Conservation (phyloP, 2,888 invertebrate species). For the Chrysolina oricalcia region DNA sequence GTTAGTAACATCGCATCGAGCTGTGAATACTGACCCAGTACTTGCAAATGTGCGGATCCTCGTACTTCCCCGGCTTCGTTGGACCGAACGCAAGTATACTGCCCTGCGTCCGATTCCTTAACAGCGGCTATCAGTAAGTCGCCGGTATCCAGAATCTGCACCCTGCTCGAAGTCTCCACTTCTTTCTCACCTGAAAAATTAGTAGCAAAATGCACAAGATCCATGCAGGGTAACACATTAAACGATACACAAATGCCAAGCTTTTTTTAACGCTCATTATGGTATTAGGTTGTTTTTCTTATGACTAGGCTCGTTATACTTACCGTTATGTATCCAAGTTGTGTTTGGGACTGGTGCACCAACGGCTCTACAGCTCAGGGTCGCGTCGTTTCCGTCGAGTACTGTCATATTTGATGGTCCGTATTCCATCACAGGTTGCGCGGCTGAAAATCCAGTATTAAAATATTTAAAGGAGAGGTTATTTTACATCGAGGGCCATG, state of each 20-base stretch:
- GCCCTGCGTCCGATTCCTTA: constrained; percentile 87
- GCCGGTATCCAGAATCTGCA: constrained; percentile 89
- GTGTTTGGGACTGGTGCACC: constrained; percentile 94
- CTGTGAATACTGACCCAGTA: constrained; percentile 79
- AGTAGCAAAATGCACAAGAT: constrained; percentile 52
- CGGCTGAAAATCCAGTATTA: constrained; percentile 73
- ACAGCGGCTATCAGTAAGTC: constrained; percentile 92
- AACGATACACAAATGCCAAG: constrained; percentile 36
- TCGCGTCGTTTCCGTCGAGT: constrained; percentile 94
- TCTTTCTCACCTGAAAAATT: constrained; percentile 74
- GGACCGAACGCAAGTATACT: constrained; percentile 90
- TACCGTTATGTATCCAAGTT: constrained; percentile 95
- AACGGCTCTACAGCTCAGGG: constrained; percentile 88
- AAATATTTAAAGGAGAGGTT: background rate
- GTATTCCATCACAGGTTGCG: constrained; percentile 89
- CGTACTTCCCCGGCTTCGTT: constrained; percentile 92
- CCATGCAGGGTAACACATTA: constrained; percentile 37
- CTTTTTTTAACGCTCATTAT: constrained; percentile 28
- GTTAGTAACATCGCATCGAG: constrained; percentile 16
- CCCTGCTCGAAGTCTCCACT: constrained; percentile 81
- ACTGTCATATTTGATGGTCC: constrained; percentile 91
- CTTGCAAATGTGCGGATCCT: constrained; percentile 87
- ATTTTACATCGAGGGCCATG: background rate
- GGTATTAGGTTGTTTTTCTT: constrained; percentile 30
- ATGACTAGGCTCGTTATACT: constrained; percentile 62